These are phyloP conservation scores for Drosophila picticornis DNA, from an alignment of 2,888 invertebrate species.

Conservation along the genomic window DNA sequence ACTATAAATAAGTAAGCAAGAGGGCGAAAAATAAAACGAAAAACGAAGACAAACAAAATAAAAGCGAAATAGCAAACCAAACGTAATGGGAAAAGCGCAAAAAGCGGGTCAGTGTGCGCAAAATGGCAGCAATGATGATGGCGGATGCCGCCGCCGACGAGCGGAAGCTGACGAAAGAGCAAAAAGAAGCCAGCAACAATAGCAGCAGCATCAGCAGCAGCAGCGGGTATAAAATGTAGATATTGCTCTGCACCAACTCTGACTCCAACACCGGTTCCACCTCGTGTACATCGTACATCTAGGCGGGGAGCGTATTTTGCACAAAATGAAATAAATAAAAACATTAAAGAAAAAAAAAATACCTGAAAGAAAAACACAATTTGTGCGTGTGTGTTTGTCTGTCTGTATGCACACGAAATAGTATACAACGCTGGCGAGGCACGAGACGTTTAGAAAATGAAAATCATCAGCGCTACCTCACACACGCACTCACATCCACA, in stretches of 20 bases:
- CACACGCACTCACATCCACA: constrained; percentile 13
- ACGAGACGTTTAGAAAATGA: constrained; percentile 42
- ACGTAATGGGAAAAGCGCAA: constrained; percentile 76
- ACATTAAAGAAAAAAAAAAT: constrained; percentile 23
- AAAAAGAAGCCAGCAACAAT: constrained; percentile 39
- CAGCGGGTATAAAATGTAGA: constrained; percentile 68
- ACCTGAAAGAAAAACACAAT: constrained; percentile 27
- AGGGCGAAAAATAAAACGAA: constrained; percentile 46
- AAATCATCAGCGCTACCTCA: constrained; percentile 53
- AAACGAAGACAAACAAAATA: constrained; percentile 55
- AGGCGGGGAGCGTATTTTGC: constrained; percentile 66
- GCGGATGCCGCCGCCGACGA: constrained; percentile 64
- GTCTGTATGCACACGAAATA: constrained; percentile 55
- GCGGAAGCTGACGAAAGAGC: constrained; percentile 55
- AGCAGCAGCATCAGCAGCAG: constrained; percentile 9
- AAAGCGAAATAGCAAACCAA: constrained; percentile 64
- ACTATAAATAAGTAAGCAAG: constrained; percentile 76
- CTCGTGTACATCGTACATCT: constrained; percentile 60
- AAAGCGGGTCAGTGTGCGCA: constrained; percentile 78
- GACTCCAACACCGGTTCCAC: constrained; percentile 16
- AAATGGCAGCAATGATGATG: constrained; percentile 75
- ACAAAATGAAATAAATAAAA: constrained; percentile 63
- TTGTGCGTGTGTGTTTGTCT: constrained; percentile 3
- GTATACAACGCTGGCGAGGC: constrained; percentile 48
- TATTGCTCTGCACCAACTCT: constrained; percentile 48